Conservation (phyloP, 2,113 vertebrate genomes). For the Sigmodon hispidus region DNA sequence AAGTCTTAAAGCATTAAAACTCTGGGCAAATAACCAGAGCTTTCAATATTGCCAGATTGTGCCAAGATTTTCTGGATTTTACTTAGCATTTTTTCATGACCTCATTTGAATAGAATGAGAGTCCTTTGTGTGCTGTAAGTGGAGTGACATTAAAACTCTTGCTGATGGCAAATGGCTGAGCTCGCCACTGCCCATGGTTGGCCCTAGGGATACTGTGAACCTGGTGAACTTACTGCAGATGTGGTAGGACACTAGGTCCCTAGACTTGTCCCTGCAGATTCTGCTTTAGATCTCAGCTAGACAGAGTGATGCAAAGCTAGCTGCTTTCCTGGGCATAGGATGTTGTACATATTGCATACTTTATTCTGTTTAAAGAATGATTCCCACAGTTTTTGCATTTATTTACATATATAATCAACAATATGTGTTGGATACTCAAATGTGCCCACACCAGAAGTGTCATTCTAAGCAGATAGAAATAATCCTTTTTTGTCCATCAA, state of each 20-base stretch:
- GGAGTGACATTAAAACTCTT: slow-evolving; percentile 57
- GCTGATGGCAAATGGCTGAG: background rate
- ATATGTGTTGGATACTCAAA: background rate
- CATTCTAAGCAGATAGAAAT: background rate
- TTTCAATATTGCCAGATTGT: slow-evolving; percentile 66
- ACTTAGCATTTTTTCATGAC: slow-evolving; percentile 78
- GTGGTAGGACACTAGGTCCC: slow-evolving; percentile 86
- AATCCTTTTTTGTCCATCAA: background rate
- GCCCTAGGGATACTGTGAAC: slow-evolving; percentile 53
- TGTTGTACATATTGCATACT: background rate
- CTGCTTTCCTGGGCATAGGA: slow-evolving; percentile 90
- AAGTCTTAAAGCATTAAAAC: slow-evolving; percentile 58
- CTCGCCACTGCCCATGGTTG: background rate
- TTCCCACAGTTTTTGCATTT: background rate
- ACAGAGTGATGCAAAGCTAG: slow-evolving; percentile 87
- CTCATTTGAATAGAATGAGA: slow-evolving; percentile 77
- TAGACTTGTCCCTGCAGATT: slow-evolving; percentile 86
- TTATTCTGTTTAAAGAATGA: background rate
- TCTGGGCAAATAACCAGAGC: slow-evolving; percentile 66
- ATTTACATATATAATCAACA: background rate
- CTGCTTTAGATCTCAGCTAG: slow-evolving; percentile 85
- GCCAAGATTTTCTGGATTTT: slow-evolving; percentile 76
- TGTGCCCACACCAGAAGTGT: background rate
- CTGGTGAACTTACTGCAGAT: slow-evolving; percentile 86
- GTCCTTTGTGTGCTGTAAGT: slow-evolving; percentile 46